Percentiles rank a stretch among this genome's conserved stretches.
phyloP scores from a whole-genome alignment of 37 sponge, comb jelly and placozoan genomes.

The Oscarella lobularis region DNA sequence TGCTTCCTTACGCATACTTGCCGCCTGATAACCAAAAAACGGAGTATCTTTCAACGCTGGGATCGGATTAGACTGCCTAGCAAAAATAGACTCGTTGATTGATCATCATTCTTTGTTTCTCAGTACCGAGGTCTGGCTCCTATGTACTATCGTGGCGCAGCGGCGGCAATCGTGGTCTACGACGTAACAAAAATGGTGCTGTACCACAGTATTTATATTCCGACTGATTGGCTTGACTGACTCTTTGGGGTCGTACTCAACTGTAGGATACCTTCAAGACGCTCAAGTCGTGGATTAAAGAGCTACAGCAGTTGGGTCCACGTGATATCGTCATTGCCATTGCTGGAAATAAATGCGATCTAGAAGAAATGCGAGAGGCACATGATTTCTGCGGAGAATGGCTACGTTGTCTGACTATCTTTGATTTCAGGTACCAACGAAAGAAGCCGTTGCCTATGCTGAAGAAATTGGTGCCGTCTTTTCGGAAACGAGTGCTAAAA shows the following conservation, averaged over 20 bases:
- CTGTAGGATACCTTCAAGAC: constrained; percentile 35
- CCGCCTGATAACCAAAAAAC: no score
- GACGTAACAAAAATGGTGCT: constrained; percentile 61
- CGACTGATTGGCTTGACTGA: background rate
- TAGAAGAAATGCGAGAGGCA: constrained; percentile 68
- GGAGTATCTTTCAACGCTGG: background rate
- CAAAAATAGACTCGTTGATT: background rate
- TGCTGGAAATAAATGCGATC: constrained; percentile 74
- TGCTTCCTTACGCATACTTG: no score
- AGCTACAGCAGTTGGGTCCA: constrained; percentile 51
- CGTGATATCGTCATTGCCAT: constrained; percentile 42
- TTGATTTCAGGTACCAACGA: constrained; percentile 27
- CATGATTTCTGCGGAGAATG: background rate
- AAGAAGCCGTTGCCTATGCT: constrained; percentile 51
- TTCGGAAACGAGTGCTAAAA: constrained; percentile 54
- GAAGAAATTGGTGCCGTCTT: constrained; percentile 39
- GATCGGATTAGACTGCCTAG: background rate
- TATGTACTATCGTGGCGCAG: constrained; percentile 84
- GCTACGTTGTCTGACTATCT: background rate
- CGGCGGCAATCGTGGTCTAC: constrained; percentile 66
- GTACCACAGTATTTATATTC: background rate
- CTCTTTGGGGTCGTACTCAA: background rate
- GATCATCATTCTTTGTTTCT: background rate
- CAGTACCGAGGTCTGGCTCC: constrained; percentile 82
- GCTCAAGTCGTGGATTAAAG: constrained; percentile 72